Evolutionary conservation across 2,888 invertebrate species (phyloP).

Genomic region (Scrobipalpa atriplicella): DNA sequence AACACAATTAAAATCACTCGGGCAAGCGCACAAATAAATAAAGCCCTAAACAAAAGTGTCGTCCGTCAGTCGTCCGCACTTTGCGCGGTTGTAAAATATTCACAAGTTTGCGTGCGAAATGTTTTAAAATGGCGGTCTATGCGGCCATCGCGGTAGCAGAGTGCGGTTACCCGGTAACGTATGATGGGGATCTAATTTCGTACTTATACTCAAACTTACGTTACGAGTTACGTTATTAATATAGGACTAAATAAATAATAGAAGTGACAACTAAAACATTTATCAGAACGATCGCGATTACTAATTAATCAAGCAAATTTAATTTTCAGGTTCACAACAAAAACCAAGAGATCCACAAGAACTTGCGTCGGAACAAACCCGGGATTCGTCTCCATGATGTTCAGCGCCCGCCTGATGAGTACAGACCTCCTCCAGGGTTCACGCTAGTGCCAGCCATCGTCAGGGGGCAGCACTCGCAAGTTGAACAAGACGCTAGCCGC

Average conservation of each 20-base stretch:
- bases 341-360: conserved; percentile 86
- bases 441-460: conserved; percentile 81
- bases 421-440: conserved; percentile 84
- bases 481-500: conserved; percentile 69
- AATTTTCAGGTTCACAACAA: conserved; percentile 83
- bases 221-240: not conserved
- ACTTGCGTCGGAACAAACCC: conserved; percentile 84
- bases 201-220: no score
- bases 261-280: no score
- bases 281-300: not conserved
- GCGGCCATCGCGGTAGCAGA: not conserved
- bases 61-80: conserved; percentile 1
- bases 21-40: not conserved
- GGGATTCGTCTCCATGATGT: conserved; percentile 81
- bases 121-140: not conserved
- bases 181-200: conserved; percentile 5
- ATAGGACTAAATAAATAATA: no score
- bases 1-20: conserved; percentile 5
- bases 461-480: conserved; percentile 64
- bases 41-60: conserved; percentile 10
- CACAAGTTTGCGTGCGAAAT: conserved; percentile 22
- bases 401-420: conserved; percentile 80
- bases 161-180: conserved; percentile 27
- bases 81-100: conserved; percentile 17
- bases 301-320: not conserved